phyloP scores from a whole-genome alignment of 2,113 vertebrate genomes.

The Podarcis cretensis region DNA sequence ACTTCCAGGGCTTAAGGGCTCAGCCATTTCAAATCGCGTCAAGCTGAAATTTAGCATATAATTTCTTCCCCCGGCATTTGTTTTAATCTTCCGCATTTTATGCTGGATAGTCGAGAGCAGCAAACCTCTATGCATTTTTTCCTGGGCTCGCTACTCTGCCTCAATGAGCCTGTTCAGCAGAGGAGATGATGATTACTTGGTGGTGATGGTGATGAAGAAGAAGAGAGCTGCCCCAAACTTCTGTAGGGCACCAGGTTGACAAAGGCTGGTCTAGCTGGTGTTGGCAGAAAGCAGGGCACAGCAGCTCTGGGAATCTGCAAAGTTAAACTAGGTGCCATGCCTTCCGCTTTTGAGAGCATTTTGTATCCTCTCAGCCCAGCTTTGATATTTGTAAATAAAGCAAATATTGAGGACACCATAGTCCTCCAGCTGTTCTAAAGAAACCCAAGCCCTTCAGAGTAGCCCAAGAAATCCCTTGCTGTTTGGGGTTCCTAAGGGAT shows the following conservation, averaged over 20 bases:
- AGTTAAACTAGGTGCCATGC: no score
- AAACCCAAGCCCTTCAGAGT: no score
- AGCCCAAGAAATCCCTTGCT: no score
- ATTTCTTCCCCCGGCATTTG: slow-evolving; percentile 60
- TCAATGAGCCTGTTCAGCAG: slow-evolving; percentile 35
- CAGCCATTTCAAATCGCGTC: slow-evolving; percentile 67
- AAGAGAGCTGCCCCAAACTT: neutral
- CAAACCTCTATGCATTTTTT: neutral
- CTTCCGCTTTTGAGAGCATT: no score
- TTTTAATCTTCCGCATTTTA: slow-evolving; percentile 59
- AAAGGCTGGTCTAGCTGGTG: neutral
- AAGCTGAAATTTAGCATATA: slow-evolving; percentile 59
- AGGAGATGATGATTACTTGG: slow-evolving; percentile 19
- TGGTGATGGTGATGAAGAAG: neutral
- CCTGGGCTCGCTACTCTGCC: neutral
- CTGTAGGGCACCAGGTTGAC: neutral
- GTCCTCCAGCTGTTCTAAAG: no score
- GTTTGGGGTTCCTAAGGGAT: no score
- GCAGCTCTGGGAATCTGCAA: no score
- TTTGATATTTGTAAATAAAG: no score
- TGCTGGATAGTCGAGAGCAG: slow-evolving; percentile 55
- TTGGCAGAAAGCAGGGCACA: no score
- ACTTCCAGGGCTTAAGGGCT: slow-evolving; percentile 67
- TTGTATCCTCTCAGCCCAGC: no score
- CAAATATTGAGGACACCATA: no score